These are phyloP conservation scores for Phacellophora camtschatica DNA, from an alignment of 30 jellyfish, hydroid and myxozoan species.

Conservation along the genomic window DNA sequence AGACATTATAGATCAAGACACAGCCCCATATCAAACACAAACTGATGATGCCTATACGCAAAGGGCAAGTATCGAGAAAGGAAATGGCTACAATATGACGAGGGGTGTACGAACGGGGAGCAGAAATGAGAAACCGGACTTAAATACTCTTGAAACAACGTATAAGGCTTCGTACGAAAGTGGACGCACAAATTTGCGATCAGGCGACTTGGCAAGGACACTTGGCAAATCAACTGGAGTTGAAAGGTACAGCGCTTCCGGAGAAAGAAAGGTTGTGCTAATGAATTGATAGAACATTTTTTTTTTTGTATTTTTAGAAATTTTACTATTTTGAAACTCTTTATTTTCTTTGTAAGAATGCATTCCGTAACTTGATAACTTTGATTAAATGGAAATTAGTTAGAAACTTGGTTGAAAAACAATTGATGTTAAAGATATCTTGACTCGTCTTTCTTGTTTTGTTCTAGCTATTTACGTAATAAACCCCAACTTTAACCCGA, in stretches of 20 bases:
- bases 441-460: too few species aligned
- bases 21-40: slow-evolving; percentile 3
- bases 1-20: slow-evolving; percentile 36
- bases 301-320: too few species aligned
- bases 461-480: too few species aligned
- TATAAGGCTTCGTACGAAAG: slow-evolving; percentile 61
- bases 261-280: slow-evolving; percentile 5
- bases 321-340: too few species aligned
- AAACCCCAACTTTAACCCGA: too few species aligned
- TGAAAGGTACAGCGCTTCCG: background rate
- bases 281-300: background rate
- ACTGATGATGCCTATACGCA: background rate
- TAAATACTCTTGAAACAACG: slow-evolving; percentile 52
- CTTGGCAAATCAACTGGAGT: slow-evolving; percentile 26
- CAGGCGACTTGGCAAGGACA: slow-evolving; percentile 75
- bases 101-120: background rate
- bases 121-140: slow-evolving; percentile 24
- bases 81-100: background rate
- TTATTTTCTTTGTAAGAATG: too few species aligned
- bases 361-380: too few species aligned
- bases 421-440: too few species aligned
- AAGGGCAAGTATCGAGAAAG: background rate
- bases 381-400: too few species aligned
- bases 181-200: slow-evolving; percentile 31
- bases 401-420: too few species aligned